phyloP scores from a whole-genome alignment of 2,888 invertebrate species.

The Agonopterix alstromeriana region DNA sequence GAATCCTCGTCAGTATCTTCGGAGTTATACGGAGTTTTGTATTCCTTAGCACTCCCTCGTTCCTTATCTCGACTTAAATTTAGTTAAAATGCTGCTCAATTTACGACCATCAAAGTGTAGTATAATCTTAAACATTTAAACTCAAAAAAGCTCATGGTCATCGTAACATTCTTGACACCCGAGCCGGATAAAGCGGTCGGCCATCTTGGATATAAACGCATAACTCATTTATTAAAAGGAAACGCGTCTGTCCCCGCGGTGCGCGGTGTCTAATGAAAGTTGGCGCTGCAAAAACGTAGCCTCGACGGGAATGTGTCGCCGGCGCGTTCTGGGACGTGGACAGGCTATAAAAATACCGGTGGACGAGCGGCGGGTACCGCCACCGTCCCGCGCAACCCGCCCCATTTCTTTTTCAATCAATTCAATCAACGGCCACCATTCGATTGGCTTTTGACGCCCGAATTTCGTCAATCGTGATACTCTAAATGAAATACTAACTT shows the following conservation, averaged over 20 bases:
- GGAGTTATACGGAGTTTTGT: too few species aligned
- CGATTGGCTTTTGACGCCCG: conserved; percentile 50
- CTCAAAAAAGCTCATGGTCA: conserved; percentile 28
- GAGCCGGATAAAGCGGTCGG: conserved; percentile 44
- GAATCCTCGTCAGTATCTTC: background rate
- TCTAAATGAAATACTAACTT: conserved; percentile 5
- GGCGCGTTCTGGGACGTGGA: conserved; percentile 66
- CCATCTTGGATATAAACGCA: conserved; percentile 68
- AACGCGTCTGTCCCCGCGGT: conserved; percentile 58
- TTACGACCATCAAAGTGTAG: background rate
- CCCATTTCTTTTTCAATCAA: conserved; percentile 68
- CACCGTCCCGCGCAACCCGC: conserved; percentile 38
- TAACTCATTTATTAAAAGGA: conserved; percentile 72
- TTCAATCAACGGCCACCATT: conserved; percentile 63
- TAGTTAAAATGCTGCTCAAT: background rate
- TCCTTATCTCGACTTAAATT: background rate
- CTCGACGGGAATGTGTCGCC: conserved; percentile 71
- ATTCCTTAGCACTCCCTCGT: background rate
- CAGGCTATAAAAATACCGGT: conserved; percentile 72
- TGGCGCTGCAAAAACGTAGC: conserved; percentile 69
- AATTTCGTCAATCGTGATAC: conserved; percentile 8
- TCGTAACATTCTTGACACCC: conserved; percentile 56
- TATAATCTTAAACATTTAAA: conserved; percentile 17
- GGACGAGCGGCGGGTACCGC: conserved; percentile 30
- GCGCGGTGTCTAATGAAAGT: conserved; percentile 69